Base-by-base conservation (phyloP, 2,113 vertebrate genomes). In the Esox niger region DNA sequence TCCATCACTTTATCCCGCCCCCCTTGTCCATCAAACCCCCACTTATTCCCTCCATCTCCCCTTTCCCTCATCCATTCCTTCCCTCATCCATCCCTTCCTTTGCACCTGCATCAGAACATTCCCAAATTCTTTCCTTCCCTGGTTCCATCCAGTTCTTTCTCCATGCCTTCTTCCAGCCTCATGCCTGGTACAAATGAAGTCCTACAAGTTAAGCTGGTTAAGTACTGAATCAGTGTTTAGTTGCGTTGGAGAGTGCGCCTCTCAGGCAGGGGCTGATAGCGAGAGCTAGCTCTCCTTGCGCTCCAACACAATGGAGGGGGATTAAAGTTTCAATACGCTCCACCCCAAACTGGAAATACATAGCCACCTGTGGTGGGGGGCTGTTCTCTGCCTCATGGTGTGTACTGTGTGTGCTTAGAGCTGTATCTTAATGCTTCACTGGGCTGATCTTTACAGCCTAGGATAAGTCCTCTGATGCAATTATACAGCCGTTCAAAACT, bases 171-270 rank as follows among this genome's bases (percentile, higher is more conserved):
- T 25, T 11, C 49, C 49, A 5, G n/a, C 49, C 49, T 54, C 49
- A 10, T 25, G 6, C 55, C 55, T 11, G 25, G 55, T 57, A 27
- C 6, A 29, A 27, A 17, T 3, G 27, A 5, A 17, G 58, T 60
- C 58, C 32, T 60, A 32, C 29, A 23, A 61, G 59, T 61, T 61
- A 61, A 61, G 59, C 59, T 32, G 59, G 59, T 61, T 61, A 61
- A 61, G 59, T 23, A 23, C 21, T 23, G 59, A 35, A 32, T 61
- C 31, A 20, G 26, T 13, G 17, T 59, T 30, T 29, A 31, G 15
- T 27, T 9, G 15, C 17, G 32, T 13, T 20, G 27, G 59, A 21
- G n/a, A 20, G 32, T n/a, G 30, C 9, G 31, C 15, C 3, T 11
- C 23, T 20, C 25, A 4, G 58, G 10, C 27, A 8, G 20, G 8